Evolutionary conservation across 2,888 invertebrate genomes (phyloP).

Genomic region (Byasa hedistus): DNA sequence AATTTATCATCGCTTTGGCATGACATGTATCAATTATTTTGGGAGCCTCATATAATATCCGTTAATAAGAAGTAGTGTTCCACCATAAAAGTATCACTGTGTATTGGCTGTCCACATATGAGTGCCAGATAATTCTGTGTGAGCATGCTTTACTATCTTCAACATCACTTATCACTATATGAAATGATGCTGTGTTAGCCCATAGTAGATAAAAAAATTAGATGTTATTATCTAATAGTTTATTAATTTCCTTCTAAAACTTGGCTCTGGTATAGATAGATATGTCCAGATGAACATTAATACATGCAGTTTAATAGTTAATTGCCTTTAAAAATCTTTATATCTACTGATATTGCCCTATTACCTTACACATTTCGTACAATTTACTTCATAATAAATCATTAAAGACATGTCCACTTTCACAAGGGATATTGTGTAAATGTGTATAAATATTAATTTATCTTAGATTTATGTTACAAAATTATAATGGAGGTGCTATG

Average conservation of each 20-base stretch:
- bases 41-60: no score
- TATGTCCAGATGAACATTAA: slow-evolving; percentile 9
- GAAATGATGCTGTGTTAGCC: no score
- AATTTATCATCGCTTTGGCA: no score
- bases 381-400: not conserved
- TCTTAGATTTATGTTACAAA: slow-evolving; percentile 57
- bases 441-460: slow-evolving; percentile 71
- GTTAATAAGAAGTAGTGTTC: no score
- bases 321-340: not conserved
- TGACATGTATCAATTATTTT: no score
- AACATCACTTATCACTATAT: no score
- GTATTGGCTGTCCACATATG: no score
- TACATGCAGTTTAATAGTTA: not conserved
- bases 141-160: no score
- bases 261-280: slow-evolving; percentile 1
- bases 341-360: not conserved
- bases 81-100: no score
- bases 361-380: not conserved
- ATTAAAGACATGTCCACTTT: slow-evolving; percentile 25
- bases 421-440: slow-evolving; percentile 54
- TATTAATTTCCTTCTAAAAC: not conserved
- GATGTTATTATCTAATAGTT: no score
- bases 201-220: no score
- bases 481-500: slow-evolving; percentile 62
- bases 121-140: no score